These are phyloP conservation scores for Onchidella celtica DNA, from an alignment of 2,888 invertebrate genomes.

Conservation along the genomic window DNA sequence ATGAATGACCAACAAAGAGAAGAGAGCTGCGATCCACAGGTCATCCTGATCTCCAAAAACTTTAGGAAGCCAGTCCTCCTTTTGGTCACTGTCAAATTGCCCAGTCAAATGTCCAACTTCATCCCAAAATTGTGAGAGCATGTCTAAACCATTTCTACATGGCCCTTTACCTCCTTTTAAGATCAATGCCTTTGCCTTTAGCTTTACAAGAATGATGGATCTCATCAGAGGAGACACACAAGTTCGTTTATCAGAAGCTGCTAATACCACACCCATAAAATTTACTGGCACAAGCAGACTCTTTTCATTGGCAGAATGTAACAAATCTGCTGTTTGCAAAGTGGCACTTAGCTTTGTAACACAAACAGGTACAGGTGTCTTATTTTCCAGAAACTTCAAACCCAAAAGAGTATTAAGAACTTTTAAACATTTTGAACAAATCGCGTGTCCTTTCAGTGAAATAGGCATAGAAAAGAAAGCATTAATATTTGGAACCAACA, in stretches of 20 bases:
- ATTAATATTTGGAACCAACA: not conserved
- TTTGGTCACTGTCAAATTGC: not conserved
- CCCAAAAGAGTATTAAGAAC: not conserved
- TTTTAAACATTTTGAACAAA: constrained; percentile 24
- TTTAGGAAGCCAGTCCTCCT: constrained; percentile 14
- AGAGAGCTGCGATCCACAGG: constrained; percentile 28
- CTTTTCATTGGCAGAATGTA: not conserved
- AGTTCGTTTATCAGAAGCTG: not conserved
- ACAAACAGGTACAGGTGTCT: not conserved
- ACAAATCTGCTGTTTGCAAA: not conserved
- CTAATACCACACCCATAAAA: constrained; percentile 7
- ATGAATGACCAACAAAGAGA: constrained; percentile 15
- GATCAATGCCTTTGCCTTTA: constrained; percentile 12
- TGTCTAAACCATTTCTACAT: not conserved
- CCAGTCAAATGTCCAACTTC: not conserved
- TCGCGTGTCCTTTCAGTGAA: not conserved
- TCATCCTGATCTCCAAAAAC: constrained; percentile 45
- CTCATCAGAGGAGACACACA: not conserved
- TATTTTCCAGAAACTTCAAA: constrained; percentile 1
- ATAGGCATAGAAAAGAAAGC: not conserved
- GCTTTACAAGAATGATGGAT: constrained; percentile 6
- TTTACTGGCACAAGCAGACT: not conserved
- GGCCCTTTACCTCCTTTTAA: not conserved
- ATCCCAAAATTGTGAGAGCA: constrained; percentile 6
- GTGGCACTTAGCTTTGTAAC: not conserved